These are phyloP conservation scores for Hylaea fasciaria DNA, from an alignment of 2,888 invertebrate genomes.

Conservation along the genomic window DNA sequence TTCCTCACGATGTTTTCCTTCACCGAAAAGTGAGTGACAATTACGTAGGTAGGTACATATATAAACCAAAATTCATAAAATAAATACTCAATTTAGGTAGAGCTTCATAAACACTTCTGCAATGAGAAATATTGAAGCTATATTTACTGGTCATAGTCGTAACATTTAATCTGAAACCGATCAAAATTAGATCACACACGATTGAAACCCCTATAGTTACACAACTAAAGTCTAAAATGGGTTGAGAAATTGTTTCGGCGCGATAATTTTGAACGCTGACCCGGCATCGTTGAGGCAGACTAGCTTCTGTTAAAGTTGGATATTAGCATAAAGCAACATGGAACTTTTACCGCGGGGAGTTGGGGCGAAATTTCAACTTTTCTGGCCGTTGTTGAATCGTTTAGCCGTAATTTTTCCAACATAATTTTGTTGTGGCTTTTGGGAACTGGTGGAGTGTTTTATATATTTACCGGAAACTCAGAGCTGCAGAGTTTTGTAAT, in stretches of 20 bases:
- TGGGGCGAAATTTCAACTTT: conserved; percentile 22
- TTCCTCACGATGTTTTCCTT: too few relatives aligned
- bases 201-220: background rate
- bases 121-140: conserved; percentile 16
- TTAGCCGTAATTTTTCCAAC: conserved; percentile 26
- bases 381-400: conserved; percentile 27
- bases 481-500: conserved; percentile 6
- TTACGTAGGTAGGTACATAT: too few relatives aligned
- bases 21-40: too few relatives aligned
- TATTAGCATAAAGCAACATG: conserved; percentile 35
- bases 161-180: conserved; percentile 30
- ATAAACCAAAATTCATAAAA: conserved; percentile 3
- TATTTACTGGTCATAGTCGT: conserved; percentile 13
- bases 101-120: conserved; percentile 17
- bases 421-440: conserved; percentile 21
- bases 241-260: background rate
- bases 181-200: conserved; percentile 9
- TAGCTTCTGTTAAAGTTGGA: conserved; percentile 30
- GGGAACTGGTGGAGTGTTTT: conserved; percentile 1
- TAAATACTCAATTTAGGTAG: conserved; percentile 3
- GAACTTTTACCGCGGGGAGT: conserved; percentile 20
- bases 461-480: background rate
- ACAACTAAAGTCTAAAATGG: conserved; percentile 6
- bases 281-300: conserved; percentile 26
- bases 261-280: conserved; percentile 30